A percentile compares a stretch with the other conserved stretches of the same genome.
phyloP scores from a whole-genome alignment of 2,888 invertebrate species.

The Phorcus lineatus region DNA sequence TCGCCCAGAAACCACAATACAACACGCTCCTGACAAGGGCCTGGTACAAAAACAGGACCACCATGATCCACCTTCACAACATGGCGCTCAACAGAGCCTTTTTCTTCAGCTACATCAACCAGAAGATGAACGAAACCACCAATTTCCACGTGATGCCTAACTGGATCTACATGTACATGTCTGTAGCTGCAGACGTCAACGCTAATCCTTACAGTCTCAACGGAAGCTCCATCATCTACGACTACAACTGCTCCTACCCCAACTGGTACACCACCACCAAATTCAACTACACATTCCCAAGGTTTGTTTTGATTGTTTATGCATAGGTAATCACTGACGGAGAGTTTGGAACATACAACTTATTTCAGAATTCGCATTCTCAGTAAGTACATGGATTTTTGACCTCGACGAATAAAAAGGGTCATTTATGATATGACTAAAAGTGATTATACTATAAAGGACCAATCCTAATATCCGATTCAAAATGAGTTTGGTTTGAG shows the following conservation, averaged over 20 bases:
- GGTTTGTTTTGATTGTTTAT: too few relatives aligned
- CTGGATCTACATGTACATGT: conserved; percentile 97
- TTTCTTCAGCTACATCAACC: conserved; percentile 78
- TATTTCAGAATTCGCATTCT: too few relatives aligned
- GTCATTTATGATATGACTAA: too few relatives aligned
- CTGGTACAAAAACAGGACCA: conserved; percentile 90
- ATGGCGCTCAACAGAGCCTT: conserved; percentile 95
- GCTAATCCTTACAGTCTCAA: conserved; percentile 88
- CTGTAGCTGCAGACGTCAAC: conserved; percentile 94
- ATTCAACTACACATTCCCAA: conserved; percentile 94
- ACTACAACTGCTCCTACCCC: conserved; percentile 93
- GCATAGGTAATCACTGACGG: too few relatives aligned
- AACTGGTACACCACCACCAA: conserved; percentile 85
- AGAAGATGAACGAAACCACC: conserved; percentile 54
- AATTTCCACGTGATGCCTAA: conserved; percentile 92
- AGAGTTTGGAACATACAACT: too few relatives aligned
- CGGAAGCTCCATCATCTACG: conserved; percentile 92
- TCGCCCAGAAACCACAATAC: conserved; percentile 83
- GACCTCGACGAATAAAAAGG: too few relatives aligned
- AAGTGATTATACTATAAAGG: too few relatives aligned
- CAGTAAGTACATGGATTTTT: too few relatives aligned
- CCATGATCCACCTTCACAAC: conserved; percentile 93
- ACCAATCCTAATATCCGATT: too few relatives aligned
- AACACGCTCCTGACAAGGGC: conserved; percentile 79
- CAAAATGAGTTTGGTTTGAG: too few relatives aligned